Evolutionary conservation across 2,797 vertebrate species (phyloP), one percentile per base, ranked within the genome.

Genomic region (Eurystomus glaucurus): DNA sequence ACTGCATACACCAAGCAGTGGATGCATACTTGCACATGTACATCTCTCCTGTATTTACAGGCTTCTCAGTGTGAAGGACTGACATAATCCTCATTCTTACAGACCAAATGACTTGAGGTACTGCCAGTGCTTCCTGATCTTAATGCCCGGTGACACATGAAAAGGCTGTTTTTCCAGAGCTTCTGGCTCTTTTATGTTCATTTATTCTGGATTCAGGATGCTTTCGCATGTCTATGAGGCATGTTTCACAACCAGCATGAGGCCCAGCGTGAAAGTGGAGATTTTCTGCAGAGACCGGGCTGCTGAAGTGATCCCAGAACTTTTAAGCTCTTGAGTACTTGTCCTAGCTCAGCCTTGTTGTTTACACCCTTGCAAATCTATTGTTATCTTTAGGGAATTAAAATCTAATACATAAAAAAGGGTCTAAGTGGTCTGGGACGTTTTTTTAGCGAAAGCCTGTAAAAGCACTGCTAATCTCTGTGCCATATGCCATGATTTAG

Each of bases 361-460:
- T 92, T 88, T 93, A 54, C 26, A 91, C 71, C 79, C 76, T 33
- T 77, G 74, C 68, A 94, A 86, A 88, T 93, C 85, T 88, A 41
- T 86, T 43, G 16, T 60, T 90, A 66, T 88, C 68, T 85, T 71
- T 23, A 55, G 75, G 85, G 69, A 90, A 84, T 92, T 88, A 94
- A 88, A 91, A 77, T 82, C 35, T 90, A 83, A 90, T 79, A 28
- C 85, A 60, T 77, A 66, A 88, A 79, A 91, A 91, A 72, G 39
- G 35, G 31, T 70, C 52, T 64, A 35, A 84, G 50, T 71, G 37
- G 8, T 79, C 81, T 68, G 57, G 46, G 68, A 65, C 46, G 87
- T 82, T 87, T 85, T 75, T 64, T 90, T 91, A 65, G 61, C 57
- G 79, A 90, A 93, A 94, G 68, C 61, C 43, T 78, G n/a, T 52